Percentiles rank a stretch among this genome's conserved stretches.
These are phyloP conservation scores for Aspidiotus rigidus DNA, from an alignment of 2,888 invertebrate genomes.

Conservation along the genomic window DNA sequence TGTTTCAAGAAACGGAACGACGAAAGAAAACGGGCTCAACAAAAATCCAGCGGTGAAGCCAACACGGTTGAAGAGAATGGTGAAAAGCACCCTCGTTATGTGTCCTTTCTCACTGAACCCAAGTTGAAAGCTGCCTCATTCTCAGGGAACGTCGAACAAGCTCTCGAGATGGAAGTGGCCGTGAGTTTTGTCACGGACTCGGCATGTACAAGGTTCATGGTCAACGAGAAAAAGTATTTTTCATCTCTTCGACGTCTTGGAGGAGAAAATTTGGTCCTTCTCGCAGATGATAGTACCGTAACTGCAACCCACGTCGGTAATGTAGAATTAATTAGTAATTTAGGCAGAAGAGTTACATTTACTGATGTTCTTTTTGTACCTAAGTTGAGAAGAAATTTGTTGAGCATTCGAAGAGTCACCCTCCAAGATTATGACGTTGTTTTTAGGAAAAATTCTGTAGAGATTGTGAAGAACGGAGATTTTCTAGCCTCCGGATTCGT, in stretches of 20 bases:
- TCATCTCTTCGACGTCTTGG: not conserved
- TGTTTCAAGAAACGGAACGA: not conserved
- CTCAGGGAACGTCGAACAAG: not conserved
- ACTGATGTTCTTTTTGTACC: slow-evolving; percentile 1
- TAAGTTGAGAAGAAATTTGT: slow-evolving; percentile 6
- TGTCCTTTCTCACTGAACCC: too few relatives aligned
- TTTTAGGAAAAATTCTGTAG: not conserved
- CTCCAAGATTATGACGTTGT: not conserved
- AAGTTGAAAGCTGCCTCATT: too few relatives aligned
- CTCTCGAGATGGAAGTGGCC: not conserved
- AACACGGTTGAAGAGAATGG: too few relatives aligned
- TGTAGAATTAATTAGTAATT: not conserved
- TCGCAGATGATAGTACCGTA: not conserved
- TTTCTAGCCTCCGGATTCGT: not conserved
- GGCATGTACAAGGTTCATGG: not conserved
- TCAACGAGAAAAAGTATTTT: not conserved
- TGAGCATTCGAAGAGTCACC: not conserved
- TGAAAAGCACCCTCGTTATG: too few relatives aligned
- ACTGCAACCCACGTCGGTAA: not conserved
- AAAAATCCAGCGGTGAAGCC: not conserved
- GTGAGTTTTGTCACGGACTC: not conserved
- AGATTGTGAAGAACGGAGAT: not conserved
- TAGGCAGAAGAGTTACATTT: not conserved
- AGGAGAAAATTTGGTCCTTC: not conserved
- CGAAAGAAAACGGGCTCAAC: not conserved